These are phyloP conservation scores for Ips nitidus DNA, from an alignment of 1,140 invertebrate species.

Conservation along the genomic window DNA sequence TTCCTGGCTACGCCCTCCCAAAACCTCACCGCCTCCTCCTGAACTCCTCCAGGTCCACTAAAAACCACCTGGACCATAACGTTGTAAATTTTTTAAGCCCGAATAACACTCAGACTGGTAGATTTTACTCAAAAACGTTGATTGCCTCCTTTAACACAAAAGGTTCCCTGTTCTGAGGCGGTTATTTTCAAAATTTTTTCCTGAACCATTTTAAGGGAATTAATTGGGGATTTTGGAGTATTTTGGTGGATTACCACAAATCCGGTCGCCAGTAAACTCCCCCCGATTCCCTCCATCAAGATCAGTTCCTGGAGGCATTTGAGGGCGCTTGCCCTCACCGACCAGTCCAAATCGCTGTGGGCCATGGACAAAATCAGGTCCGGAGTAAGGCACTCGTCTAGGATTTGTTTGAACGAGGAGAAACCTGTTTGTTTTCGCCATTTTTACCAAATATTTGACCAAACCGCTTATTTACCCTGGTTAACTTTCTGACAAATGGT, in stretches of 20 bases:
- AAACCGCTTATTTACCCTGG: constrained; percentile 14
- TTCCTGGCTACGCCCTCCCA: constrained; percentile 25
- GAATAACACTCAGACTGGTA: constrained; percentile 14
- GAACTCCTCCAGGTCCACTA: constrained; percentile 10
- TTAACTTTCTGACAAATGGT: constrained; percentile 29
- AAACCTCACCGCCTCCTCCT: constrained; percentile 24
- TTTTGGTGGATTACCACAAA: constrained; percentile 2
- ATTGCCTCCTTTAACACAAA: constrained; percentile 22
- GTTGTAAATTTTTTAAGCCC: constrained; percentile 20
- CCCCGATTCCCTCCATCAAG: constrained; percentile 25
- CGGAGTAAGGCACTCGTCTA: constrained; percentile 14
- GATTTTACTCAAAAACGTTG: constrained; percentile 15
- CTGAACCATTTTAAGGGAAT: constrained; percentile 7
- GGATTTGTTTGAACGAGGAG: constrained; percentile 28
- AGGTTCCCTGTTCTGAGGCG: constrained; percentile 19
- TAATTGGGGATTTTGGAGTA: neutral
- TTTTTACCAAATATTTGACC: too few species aligned
- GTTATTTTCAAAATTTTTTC: constrained; percentile 28
- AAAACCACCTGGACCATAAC: constrained; percentile 20
- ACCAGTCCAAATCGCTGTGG: constrained; percentile 14
- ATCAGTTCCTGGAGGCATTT: constrained; percentile 30
- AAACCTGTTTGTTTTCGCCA: constrained; percentile 4
- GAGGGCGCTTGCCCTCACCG: constrained; percentile 24
- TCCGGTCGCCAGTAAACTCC: constrained; percentile 1
- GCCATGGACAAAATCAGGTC: constrained; percentile 28